These are phyloP conservation scores for Hydrozoanthus gracilis DNA, from an alignment of 92 coral and sea anemone genomes.

Conservation along the genomic window DNA sequence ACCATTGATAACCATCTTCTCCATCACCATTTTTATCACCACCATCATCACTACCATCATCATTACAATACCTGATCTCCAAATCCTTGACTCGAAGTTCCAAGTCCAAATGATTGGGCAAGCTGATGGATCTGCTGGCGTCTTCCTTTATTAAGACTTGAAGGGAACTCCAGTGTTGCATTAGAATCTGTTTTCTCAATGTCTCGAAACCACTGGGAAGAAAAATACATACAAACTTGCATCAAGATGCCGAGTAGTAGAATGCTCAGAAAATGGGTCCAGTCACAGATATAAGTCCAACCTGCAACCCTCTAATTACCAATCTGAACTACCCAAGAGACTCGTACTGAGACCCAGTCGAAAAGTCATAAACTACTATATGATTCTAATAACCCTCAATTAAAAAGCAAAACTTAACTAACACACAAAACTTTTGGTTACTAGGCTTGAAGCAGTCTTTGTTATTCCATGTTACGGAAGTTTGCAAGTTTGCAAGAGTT, in stretches of 20 bases:
- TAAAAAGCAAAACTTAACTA: too few species aligned
- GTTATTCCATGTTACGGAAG: too few species aligned
- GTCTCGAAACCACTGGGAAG: slow-evolving; percentile 72
- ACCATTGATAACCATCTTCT: neutral
- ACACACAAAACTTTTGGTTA: too few species aligned
- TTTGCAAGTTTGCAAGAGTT: too few species aligned
- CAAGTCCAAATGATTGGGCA: slow-evolving; percentile 81
- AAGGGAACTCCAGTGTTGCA: slow-evolving; percentile 74
- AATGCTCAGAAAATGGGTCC: neutral
- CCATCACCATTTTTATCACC: neutral
- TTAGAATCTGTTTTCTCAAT: slow-evolving; percentile 68
- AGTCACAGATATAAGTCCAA: too few species aligned
- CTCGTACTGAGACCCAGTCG: too few species aligned
- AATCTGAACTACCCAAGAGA: too few species aligned
- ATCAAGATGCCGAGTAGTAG: neutral
- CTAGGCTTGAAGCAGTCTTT: too few species aligned
- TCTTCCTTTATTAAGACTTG: slow-evolving; percentile 60
- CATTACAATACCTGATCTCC: slow-evolving; percentile 57
- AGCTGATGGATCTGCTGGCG: slow-evolving; percentile 73
- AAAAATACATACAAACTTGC: neutral
- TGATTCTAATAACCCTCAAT: too few species aligned
- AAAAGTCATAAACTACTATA: too few species aligned
- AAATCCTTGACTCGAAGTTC: slow-evolving; percentile 85
- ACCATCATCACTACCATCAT: neutral
- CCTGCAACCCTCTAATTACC: too few species aligned